These are phyloP conservation scores for Melanargia galathea DNA, from an alignment of 2,888 invertebrate genomes.

Conservation along the genomic window DNA sequence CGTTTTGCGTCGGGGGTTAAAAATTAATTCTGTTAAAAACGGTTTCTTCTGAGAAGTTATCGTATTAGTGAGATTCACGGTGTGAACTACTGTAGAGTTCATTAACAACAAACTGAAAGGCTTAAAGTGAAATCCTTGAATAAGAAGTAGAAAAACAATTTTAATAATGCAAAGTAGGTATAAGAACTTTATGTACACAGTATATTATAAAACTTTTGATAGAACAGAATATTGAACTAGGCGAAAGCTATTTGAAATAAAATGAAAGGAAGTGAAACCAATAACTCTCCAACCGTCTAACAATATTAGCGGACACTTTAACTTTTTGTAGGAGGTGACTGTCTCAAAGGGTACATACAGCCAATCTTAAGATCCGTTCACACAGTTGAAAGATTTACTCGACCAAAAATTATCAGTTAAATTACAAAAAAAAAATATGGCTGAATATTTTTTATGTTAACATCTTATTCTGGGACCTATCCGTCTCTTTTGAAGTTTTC, in stretches of 20 bases:
- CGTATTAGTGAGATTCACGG: too few relatives aligned
- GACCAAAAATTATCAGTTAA: background rate
- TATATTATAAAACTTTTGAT: background rate
- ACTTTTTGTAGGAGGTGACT: conserved; percentile 60
- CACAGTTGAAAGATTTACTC: background rate
- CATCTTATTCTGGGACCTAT: too few relatives aligned
- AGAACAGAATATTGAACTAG: conserved; percentile 16
- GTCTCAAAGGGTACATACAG: conserved; percentile 49
- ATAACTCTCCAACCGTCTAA: conserved; percentile 21
- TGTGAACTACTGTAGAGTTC: too few relatives aligned
- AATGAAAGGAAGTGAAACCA: conserved; percentile 26
- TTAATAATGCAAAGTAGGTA: background rate
- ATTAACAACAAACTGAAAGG: too few relatives aligned
- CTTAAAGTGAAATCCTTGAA: too few relatives aligned
- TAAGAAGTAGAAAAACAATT: background rate
- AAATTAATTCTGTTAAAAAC: too few relatives aligned
- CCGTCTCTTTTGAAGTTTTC: too few relatives aligned
- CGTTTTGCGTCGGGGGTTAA: too few relatives aligned
- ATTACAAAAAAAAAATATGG: too few relatives aligned
- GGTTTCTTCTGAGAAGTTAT: too few relatives aligned
- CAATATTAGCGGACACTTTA: conserved; percentile 55
- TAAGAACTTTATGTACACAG: background rate
- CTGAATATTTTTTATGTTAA: too few relatives aligned
- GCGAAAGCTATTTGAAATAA: conserved; percentile 15
- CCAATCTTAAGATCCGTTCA: background rate